These are phyloP conservation scores for Dermochelys coriacea DNA, from an alignment of 2,797 vertebrate genomes.

Conservation along the genomic window DNA sequence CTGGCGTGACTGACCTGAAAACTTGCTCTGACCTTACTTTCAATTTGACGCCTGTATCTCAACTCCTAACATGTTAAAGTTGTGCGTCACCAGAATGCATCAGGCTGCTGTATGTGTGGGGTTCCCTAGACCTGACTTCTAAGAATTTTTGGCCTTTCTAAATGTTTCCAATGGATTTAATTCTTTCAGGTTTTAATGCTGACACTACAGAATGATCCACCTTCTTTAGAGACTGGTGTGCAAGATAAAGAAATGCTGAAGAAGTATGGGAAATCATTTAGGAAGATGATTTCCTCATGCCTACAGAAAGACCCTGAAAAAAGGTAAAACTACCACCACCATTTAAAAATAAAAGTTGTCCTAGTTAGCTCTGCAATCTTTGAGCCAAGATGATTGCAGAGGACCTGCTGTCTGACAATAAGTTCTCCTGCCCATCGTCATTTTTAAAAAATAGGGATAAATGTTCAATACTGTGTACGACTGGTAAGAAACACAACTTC, in stretches of 20 bases:
- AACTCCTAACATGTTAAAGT: not conserved
- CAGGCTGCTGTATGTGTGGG: not conserved
- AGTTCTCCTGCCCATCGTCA: constrained; percentile 27
- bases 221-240: constrained; percentile 96
- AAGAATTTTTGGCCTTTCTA: not conserved
- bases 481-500: not conserved
- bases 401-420: constrained; percentile 16
- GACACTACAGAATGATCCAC: constrained; percentile 95
- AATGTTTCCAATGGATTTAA: constrained; percentile 29
- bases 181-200: constrained; percentile 93
- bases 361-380: not conserved
- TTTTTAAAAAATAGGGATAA: constrained; percentile 7
- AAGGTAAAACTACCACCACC: constrained; percentile 82
- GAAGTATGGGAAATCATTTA: constrained; percentile 97
- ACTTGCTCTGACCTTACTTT: not conserved
- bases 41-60: rapidly evolving
- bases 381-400: not conserved
- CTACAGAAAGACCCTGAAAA: constrained; percentile 99
- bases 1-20: not conserved
- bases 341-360: not conserved
- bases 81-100: not conserved
- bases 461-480: not conserved
- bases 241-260: constrained; percentile 98
- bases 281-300: constrained; percentile 97
- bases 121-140: not conserved